Evolutionary conservation across 2,888 invertebrate species (phyloP), one percentile per base, ranked within the genome.

Genomic region (Drosophila fulvimacula): DNA sequence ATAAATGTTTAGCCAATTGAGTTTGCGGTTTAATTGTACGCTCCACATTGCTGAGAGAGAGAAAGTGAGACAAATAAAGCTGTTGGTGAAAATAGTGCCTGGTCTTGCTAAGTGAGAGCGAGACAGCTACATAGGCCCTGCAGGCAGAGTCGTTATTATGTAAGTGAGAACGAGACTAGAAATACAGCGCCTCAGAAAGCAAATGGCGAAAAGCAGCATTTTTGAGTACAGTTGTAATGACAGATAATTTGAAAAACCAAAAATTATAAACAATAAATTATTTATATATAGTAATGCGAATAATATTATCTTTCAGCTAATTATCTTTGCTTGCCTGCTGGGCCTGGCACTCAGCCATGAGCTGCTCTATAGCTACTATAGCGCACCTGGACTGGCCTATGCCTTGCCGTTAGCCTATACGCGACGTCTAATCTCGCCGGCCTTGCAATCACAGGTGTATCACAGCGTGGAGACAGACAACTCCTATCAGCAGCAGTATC

Each of bases 401-500:
- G 72, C 82, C 1, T 3, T 67, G 48, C 90, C 90, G 0, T 24
- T 91, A 70, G 82, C 90, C 59, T 91, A 91, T 52, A 67, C 90
- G 17, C 91, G 87, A 4, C 52, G 52, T 5, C 59, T 79, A 21
- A 56, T 88, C 55, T 46, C 81, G 5, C 75, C 85, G 5, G 71
- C 58, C 17, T 57, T 73, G 19, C 76, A 82, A 32, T 87, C 90
- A 38, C 90, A 90, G 65, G 76, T 90, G 15, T 91, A 91, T 63
- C 91, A 91, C 73, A 91, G 90, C 71, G 91, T 91, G 51, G 78
- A 88, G 73, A 91, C 91, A 6, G 80, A 88, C 11, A 82, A 81
- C 70, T 91, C 91, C 11, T 91, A 90, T 52, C 90, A 91, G 79
- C 91, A 91, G 58, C 91, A 91, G 21, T 91, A 90, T 70, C 89